Conservation (phyloP, 2,888 invertebrate genomes). For the Metacarcinus magister region DNA sequence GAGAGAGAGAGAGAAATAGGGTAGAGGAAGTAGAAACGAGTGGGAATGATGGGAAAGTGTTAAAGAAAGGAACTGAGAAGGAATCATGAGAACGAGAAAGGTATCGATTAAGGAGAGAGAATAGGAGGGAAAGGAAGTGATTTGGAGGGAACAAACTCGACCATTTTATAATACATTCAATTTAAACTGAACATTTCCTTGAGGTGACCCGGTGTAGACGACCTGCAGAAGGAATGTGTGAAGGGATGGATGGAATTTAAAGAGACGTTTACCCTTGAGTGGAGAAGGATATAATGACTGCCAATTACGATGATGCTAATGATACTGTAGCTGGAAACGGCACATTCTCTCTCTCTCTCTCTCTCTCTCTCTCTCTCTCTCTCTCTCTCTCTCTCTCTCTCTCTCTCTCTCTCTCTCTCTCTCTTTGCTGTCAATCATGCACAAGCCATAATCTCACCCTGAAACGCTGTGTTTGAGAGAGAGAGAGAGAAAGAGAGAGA, state of each 20-base stretch:
- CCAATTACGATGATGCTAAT: constrained; percentile 7
- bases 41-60: background rate
- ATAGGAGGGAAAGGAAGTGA: background rate
- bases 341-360: background rate
- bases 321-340: background rate
- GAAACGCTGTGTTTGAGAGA: background rate
- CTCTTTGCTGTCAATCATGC: background rate
- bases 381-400: background rate
- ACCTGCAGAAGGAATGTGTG: background rate
- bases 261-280: background rate
- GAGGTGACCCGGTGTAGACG: background rate
- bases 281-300: background rate
- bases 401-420: background rate
- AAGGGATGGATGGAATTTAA: background rate
- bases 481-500: background rate
- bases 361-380: background rate
- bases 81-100: background rate
- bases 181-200: background rate
- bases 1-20: background rate
- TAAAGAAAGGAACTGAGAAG: background rate
- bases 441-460: background rate
- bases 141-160: background rate
- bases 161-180: background rate
- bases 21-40: background rate
- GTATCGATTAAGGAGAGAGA: background rate